Evolutionary conservation across 2,888 invertebrate species (phyloP), one percentile per base, ranked within the genome.

Genomic region (Heliconius erato): DNA sequence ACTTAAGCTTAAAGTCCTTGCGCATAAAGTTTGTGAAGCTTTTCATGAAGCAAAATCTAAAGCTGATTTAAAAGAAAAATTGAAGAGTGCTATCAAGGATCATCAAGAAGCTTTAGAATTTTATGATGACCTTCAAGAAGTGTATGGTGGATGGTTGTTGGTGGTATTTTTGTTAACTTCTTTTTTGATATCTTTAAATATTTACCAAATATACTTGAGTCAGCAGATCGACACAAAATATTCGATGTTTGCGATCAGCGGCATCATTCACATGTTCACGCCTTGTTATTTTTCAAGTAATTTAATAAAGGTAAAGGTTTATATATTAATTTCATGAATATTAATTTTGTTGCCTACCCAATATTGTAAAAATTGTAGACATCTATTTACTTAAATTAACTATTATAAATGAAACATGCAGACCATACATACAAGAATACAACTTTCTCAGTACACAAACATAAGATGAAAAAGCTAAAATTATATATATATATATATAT

Each of bases 71-170:
- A 87, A 89, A 74, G 54, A 63, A 0, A 89, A 85, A 84, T 82
- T 94, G 32, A 89, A 89, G 68, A 89, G 89, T 69, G 88, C 89
- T 7, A 90, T 94, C 28, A 89, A 79, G 83, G 92, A 93, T 74
- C 94, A 94, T 28, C 93, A 94, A 81, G 90, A 90, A 4, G 90
- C 91, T 0, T 83, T 94, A 2, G 82, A 86, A 3, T 94, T 93
- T 82, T 89, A 91, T 79, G 84, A 87, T 28, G 85, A 89, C 59
- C 81, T 93, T 3, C 93, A 94, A 86, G 86, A 90, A 26, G 82
- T 93, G 3, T 94, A 93, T 63, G 93, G 92, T 0, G 89, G 90
- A 1, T 94, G 94, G 94, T 81, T 94, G 16, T 90, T 94, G 28
- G 82, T 87, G 0, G 91, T 93, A 0, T 94, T 94, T 81, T 74